Percentiles rank a stretch among this genome's conserved stretches.
Conservation (phyloP, 2,113 vertebrate species). For the Lipophrys pholis region DNA sequence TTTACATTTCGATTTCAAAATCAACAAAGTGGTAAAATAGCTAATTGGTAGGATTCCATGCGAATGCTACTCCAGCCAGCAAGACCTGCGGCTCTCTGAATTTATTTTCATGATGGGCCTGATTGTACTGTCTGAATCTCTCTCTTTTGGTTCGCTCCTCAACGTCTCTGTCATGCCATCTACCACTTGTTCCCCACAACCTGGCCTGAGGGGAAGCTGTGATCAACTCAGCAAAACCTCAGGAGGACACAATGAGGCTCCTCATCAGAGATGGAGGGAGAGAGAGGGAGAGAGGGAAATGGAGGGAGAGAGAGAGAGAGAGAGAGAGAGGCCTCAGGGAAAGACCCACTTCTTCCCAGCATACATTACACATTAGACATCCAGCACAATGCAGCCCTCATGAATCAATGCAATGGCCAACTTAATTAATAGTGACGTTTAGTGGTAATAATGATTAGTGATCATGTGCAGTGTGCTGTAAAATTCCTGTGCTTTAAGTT, state of each 20-base stretch:
- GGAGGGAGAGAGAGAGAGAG: constrained; percentile 10
- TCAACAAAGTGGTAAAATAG: background rate
- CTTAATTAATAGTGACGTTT: constrained; percentile 45
- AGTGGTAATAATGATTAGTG: background rate
- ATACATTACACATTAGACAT: constrained; percentile 37
- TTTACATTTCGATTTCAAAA: too few relatives aligned
- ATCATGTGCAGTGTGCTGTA: constrained; percentile 1
- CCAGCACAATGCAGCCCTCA: constrained; percentile 33
- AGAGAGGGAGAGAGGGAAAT: constrained; percentile 23
- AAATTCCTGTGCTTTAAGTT: background rate
- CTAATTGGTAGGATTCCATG: constrained; percentile 13
- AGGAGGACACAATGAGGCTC: constrained; percentile 42
- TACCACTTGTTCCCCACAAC: constrained; percentile 42
- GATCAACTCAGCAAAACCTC: constrained; percentile 56
- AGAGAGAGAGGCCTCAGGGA: constrained; percentile 46
- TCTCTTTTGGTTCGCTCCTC: constrained; percentile 28
- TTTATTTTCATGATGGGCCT: constrained; percentile 19
- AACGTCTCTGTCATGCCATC: constrained; percentile 28
- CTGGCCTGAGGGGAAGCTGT: constrained; percentile 55
- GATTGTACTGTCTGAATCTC: constrained; percentile 16
- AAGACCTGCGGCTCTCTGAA: constrained; percentile 6
- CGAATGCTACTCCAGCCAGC: background rate
- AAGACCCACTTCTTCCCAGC: constrained; percentile 48
- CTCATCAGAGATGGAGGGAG: constrained; percentile 50
- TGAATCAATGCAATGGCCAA: constrained; percentile 41